Evolutionary conservation across 1,140 invertebrate species (phyloP).

Genomic region (Armadillidium nasatum): DNA sequence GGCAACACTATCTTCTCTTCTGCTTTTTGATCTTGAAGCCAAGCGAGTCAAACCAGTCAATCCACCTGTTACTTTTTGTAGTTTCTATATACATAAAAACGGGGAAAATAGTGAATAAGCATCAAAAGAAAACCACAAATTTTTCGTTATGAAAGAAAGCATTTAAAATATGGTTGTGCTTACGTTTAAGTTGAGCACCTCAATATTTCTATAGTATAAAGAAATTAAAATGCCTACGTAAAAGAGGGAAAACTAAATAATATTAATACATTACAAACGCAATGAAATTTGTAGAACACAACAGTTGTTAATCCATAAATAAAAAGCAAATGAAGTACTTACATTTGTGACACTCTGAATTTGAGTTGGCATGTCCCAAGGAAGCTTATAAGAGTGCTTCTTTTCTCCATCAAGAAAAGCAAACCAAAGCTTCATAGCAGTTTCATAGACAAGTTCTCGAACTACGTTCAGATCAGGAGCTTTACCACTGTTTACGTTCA

Average conservation of each 20-base stretch:
- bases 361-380: constrained; percentile 89
- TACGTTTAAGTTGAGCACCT: too few species aligned
- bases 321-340: too few species aligned
- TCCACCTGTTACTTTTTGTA: constrained; percentile 91
- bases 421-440: constrained; percentile 80
- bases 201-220: too few species aligned
- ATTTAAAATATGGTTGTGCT: too few species aligned
- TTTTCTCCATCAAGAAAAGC: constrained; percentile 84
- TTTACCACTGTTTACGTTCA: constrained; percentile 66
- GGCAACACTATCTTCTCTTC: constrained; percentile 45
- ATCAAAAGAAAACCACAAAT: too few species aligned
- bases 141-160: too few species aligned
- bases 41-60: constrained; percentile 67
- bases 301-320: too few species aligned
- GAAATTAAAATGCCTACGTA: not conserved
- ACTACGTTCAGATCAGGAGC: constrained; percentile 72
- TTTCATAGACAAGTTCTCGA: constrained; percentile 74
- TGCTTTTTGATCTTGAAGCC: constrained; percentile 73
- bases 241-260: not conserved
- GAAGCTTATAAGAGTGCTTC: constrained; percentile 56
- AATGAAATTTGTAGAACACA: too few species aligned
- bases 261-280: too few species aligned
- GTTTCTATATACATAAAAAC: too few species aligned
- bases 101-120: too few species aligned
- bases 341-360: constrained; percentile 67